Evolutionary conservation across 2,113 vertebrate species (phyloP), one percentile per base, ranked within the genome.

Genomic region (Pollimyrus isidori): DNA sequence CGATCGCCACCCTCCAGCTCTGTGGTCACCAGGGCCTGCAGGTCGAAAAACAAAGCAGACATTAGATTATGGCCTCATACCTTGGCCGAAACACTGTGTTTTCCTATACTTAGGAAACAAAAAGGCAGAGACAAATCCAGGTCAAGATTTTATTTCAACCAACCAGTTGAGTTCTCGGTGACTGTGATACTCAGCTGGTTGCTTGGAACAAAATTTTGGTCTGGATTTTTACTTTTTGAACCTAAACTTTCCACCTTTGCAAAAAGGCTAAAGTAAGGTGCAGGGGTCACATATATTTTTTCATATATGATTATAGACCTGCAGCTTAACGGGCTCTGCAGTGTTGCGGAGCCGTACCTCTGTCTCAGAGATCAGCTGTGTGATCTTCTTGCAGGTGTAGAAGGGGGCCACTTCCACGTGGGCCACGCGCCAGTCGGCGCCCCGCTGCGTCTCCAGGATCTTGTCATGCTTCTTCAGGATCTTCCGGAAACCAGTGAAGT

Each of bases 381-480:
- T 99, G 95, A 99, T 99, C 95, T 99, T 99, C 94, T 99, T 99
- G 96, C 98, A 99, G 50, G 97, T 99, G 93, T 99, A 99, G 94
- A 99, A 99, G 2, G 98, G 97, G 1, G 98, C 98, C 94, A 99
- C 97, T 93, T 99, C 98, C 93, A 99, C 98, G 21, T 99, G 98
- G 73, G 95, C 97, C 93, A 99, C 97, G 0, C 98, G 95, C 98
- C 98, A 99, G 92, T 99, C 98, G 0, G 97, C 98, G 7, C 98
- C 98, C 11, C 98, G 97, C 0, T 95, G 30, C 0, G 98, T 99
- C 91, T 99, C 98, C 97, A 99, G 97, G 93, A 99, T 98, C 95
- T 99, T 99, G 94, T 99, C 98, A 96, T 99, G 98, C 89, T 99
- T 99, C 96, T 99, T 99, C 90, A 99, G 95, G 93, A 99, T 99